Conservation (phyloP, 2,888 invertebrate species). For the Odontomyia ornata region DNA sequence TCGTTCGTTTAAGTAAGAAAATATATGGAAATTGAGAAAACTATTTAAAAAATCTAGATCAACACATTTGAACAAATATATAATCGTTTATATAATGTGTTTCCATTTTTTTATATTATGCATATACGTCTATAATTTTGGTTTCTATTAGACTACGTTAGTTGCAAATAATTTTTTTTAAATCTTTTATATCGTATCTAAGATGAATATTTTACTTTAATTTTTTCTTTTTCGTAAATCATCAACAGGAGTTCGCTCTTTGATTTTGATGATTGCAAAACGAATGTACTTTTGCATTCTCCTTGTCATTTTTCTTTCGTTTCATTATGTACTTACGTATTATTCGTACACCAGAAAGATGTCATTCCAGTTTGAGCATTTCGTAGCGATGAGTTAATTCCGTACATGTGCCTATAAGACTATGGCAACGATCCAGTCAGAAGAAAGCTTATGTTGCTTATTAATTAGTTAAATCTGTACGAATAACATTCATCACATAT, state of each 20-base stretch:
- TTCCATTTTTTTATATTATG: conserved; percentile 6
- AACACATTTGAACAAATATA: conserved; percentile 37
- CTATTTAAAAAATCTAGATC: conserved; percentile 21
- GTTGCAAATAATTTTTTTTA: conserved; percentile 22
- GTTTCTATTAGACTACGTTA: conserved; percentile 21
- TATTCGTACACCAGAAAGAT: conserved; percentile 6
- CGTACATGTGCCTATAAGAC: background rate
- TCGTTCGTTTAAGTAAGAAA: conserved; percentile 6
- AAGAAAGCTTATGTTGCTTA: background rate
- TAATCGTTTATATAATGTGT: conserved; percentile 32
- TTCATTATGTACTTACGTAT: conserved; percentile 16
- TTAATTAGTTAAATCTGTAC: conserved; percentile 57
- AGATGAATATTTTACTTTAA: background rate
- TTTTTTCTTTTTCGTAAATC: background rate
- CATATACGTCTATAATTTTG: conserved; percentile 20
- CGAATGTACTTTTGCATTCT: background rate
- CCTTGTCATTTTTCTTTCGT: background rate
- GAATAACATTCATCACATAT: conserved; percentile 61
- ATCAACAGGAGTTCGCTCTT: background rate
- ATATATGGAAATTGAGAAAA: conserved; percentile 15
- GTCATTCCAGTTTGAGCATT: background rate
- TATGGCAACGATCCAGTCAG: too few species aligned
- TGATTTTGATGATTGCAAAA: background rate
- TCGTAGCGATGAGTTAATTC: background rate
- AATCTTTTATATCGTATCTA: conserved; percentile 4